These are phyloP conservation scores for Panurus biarmicus DNA, from an alignment of 2,113 vertebrate genomes.

Conservation along the genomic window DNA sequence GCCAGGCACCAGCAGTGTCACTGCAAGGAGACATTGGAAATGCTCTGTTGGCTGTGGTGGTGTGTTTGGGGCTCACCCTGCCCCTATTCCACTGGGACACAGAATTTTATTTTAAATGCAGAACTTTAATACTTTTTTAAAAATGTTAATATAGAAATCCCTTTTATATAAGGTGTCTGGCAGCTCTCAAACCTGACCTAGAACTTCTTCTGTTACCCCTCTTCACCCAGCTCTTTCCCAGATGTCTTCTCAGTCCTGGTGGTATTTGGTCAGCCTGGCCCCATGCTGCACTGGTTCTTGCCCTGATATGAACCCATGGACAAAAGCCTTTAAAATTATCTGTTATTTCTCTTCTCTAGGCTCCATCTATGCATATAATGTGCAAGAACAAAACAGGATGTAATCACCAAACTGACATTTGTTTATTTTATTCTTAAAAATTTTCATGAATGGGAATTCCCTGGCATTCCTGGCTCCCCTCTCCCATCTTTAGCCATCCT, in stretches of 20 bases:
- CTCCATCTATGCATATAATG: not conserved
- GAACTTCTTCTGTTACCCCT: not conserved
- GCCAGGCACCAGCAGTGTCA: not conserved
- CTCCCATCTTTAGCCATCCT: not conserved
- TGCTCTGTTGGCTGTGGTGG: not conserved
- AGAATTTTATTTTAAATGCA: not conserved
- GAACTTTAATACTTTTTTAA: rapidly evolving
- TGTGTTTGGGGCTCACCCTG: not conserved
- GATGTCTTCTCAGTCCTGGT: not conserved
- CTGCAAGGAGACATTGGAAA: not conserved
- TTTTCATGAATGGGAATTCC: not conserved
- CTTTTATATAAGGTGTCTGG: not conserved
- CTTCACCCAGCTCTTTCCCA: not conserved
- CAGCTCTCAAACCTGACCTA: not conserved
- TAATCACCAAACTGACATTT: not conserved
- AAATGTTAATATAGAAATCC: not conserved
- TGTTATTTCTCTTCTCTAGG: not conserved
- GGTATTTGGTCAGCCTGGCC: not conserved
- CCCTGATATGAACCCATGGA: not conserved
- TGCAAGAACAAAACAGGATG: not conserved
- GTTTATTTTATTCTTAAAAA: not conserved
- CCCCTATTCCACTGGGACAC: not conserved
- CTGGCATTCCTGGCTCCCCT: not conserved
- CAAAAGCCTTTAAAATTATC: not conserved
- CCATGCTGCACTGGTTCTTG: not conserved